Conservation (phyloP, 2,113 vertebrate species). For the Marmota flaviventris region DNA sequence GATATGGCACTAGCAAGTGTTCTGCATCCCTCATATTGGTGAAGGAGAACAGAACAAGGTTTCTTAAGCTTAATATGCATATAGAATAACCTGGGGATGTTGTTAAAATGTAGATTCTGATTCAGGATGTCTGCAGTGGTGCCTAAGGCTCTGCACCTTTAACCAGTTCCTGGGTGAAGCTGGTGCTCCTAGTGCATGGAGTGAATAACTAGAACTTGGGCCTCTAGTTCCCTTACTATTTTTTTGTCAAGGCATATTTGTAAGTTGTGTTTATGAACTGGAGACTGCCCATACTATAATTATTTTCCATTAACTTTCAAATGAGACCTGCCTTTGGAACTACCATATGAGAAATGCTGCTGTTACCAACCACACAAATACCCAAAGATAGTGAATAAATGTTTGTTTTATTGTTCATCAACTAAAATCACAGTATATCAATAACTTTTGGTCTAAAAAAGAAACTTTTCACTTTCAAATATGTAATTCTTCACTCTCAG, state of each 20-base stretch:
- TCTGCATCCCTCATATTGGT: neutral
- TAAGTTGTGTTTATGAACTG: neutral
- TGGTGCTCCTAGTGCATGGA: neutral
- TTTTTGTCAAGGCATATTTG: conserved; percentile 7
- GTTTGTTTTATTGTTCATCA: conserved; percentile 60
- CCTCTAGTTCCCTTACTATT: neutral
- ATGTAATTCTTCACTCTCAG: conserved; percentile 50
- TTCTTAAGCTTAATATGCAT: conserved; percentile 1
- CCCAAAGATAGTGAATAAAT: conserved; percentile 63
- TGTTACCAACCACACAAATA: conserved; percentile 59
- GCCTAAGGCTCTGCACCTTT: neutral
- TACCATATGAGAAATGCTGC: neutral
- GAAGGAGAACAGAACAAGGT: neutral
- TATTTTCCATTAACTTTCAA: conserved; percentile 59
- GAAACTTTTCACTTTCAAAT: conserved; percentile 55
- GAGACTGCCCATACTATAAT: neutral
- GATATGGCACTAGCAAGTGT: neutral
- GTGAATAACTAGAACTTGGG: neutral
- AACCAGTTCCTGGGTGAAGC: neutral
- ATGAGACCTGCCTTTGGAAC: conserved; percentile 23
- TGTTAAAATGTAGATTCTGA: conserved; percentile 38
- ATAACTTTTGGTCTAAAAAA: conserved; percentile 61
- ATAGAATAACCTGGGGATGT: neutral
- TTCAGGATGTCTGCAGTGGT: neutral
- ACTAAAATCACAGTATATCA: conserved; percentile 57